Conservation (phyloP, 2,888 invertebrate genomes). For the Cryptophagus acutangulus region DNA sequence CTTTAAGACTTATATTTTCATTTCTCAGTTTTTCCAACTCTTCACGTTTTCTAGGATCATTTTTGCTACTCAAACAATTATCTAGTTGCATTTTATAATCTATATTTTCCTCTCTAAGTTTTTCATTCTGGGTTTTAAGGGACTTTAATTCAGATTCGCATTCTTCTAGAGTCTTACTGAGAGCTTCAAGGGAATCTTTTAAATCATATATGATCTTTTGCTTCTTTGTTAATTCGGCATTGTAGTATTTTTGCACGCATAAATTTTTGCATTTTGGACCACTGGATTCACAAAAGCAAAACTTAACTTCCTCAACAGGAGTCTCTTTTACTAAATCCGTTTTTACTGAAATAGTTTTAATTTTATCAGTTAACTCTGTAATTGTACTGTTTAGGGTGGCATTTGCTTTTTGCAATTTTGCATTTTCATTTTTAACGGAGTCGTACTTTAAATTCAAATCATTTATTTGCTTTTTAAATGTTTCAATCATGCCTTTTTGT, state of each 20-base stretch:
- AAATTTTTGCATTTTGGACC: too few relatives aligned
- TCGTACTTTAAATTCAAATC: too few relatives aligned
- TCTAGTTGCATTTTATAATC: slow-evolving; percentile 5
- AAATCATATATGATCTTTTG: slow-evolving; percentile 19
- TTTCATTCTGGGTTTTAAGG: neutral
- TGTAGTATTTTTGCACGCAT: neutral
- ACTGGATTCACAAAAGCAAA: too few relatives aligned
- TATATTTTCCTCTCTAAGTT: neutral
- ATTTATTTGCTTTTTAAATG: too few relatives aligned
- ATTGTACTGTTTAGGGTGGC: too few relatives aligned
- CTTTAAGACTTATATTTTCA: neutral
- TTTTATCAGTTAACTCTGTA: too few relatives aligned
- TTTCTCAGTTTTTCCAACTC: neutral
- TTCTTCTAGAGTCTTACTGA: slow-evolving; percentile 13
- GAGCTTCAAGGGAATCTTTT: slow-evolving; percentile 15
- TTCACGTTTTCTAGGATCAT: neutral
- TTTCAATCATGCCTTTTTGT: too few relatives aligned
- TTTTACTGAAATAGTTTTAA: too few relatives aligned
- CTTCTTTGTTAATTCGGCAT: slow-evolving; percentile 12
- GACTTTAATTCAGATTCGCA: slow-evolving; percentile 11
- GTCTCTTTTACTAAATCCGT: too few relatives aligned
- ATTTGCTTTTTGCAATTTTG: too few relatives aligned
- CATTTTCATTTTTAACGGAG: too few relatives aligned
- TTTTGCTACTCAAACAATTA: neutral
- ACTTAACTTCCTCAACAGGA: too few relatives aligned